A percentile compares a stretch with the other conserved stretches of the same genome.
Evolutionary conservation across 2,113 vertebrate species (phyloP).

Genomic region (Oncorhynchus nerka): DNA sequence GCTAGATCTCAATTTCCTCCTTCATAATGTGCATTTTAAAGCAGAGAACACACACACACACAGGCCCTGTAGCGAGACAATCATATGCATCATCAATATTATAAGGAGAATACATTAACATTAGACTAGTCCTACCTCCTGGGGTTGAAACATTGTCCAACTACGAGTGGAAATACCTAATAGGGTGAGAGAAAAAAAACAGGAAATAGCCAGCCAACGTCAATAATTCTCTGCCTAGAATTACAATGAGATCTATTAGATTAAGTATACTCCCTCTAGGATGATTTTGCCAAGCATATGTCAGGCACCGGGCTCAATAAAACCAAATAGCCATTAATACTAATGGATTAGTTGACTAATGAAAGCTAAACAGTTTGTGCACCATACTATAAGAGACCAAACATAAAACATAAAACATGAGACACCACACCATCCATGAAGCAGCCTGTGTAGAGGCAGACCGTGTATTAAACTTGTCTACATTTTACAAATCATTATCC

Average conservation of each 20-base stretch:
- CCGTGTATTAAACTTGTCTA: too few species aligned
- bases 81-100: conserved; percentile 46
- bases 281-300: conserved; percentile 7
- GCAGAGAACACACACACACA: conserved; percentile 15
- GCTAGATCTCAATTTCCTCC: conserved; percentile 23
- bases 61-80: conserved; percentile 12
- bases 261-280: conserved; percentile 2
- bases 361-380: not conserved
- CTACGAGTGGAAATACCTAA: conserved; percentile 12
- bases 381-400: not conserved
- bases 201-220: not conserved
- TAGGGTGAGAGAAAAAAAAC: not conserved
- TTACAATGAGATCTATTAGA: conserved; percentile 9
- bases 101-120: conserved; percentile 14
- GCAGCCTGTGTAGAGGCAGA: too few species aligned
- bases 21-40: conserved; percentile 31
- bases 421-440: too few species aligned
- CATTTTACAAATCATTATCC: too few species aligned
- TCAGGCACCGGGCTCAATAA: not conserved
- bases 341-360: not conserved
- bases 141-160: conserved; percentile 1
- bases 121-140: too few species aligned
- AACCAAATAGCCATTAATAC: conserved; percentile 8
- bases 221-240: conserved; percentile 4
- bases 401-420: not conserved